Percentiles rank a stretch among this genome's conserved stretches.
These are phyloP conservation scores for Micronisus gabar DNA, from an alignment of 2,113 vertebrate species.

Conservation along the genomic window DNA sequence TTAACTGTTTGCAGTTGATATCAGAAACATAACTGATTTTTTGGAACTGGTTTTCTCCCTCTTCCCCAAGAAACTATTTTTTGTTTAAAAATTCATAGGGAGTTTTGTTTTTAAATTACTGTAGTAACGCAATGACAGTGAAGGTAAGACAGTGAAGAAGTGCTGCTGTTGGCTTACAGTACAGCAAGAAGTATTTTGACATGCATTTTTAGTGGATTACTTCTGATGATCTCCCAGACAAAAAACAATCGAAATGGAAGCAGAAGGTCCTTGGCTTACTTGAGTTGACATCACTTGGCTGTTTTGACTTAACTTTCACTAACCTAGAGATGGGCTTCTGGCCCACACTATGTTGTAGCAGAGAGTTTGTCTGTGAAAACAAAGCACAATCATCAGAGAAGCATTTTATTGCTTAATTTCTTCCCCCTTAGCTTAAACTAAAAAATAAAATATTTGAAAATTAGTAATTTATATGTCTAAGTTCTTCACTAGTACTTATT, in stretches of 20 bases:
- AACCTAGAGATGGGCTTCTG: background rate
- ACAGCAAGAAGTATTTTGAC: background rate
- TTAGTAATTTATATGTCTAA: background rate
- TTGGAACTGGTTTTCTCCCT: background rate
- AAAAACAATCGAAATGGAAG: background rate
- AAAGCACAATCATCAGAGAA: background rate
- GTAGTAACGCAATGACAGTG: background rate
- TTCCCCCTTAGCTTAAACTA: background rate
- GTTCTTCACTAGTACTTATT: background rate
- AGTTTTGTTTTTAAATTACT: background rate
- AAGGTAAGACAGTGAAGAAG: background rate
- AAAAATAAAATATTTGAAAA: background rate
- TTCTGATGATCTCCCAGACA: background rate
- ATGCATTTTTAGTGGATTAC: background rate
- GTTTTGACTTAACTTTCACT: background rate
- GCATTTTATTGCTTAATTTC: background rate
- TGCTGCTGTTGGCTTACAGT: background rate
- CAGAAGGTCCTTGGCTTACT: background rate
- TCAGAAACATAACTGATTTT: background rate
- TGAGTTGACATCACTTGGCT: background rate
- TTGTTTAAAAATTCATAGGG: background rate
- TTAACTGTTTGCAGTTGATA: background rate
- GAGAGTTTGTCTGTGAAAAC: background rate
- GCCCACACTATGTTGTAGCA: background rate
- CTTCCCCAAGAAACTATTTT: background rate